Evolutionary conservation across 2,113 vertebrate genomes (phyloP).

Genomic region (Aegotheles bennettii): DNA sequence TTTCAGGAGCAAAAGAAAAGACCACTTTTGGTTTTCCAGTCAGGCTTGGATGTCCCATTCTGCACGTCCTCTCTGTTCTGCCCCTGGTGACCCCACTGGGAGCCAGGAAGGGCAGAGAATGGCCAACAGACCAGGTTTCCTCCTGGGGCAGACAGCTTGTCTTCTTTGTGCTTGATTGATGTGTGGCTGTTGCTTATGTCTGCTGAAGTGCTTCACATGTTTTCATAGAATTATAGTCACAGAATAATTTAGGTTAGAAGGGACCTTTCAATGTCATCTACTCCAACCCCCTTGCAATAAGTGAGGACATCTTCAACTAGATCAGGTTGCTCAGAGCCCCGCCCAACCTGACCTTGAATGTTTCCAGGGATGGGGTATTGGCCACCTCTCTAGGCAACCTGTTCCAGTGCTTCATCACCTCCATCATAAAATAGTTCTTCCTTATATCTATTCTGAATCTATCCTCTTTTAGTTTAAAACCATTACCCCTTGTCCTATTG

Average conservation of each 20-base stretch:
- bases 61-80: neutral
- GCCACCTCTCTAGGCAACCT: neutral
- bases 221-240: constrained; percentile 2
- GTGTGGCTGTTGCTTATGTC: constrained; percentile 48
- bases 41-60: neutral
- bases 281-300: too few species aligned
- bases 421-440: neutral
- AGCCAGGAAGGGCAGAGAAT: neutral
- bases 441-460: neutral
- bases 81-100: neutral
- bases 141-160: neutral
- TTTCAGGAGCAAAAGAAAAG: neutral
- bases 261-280: neutral
- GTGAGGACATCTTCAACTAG: neutral
- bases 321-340: neutral
- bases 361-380: neutral
- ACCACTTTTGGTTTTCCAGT: neutral
- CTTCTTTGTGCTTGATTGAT: neutral
- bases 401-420: neutral
- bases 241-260: neutral
- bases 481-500: neutral
- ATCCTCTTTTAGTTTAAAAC: neutral
- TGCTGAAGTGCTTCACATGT: constrained; percentile 47
- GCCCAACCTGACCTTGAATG: neutral
- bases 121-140: neutral